Percentiles rank a stretch among this genome's conserved stretches.
Evolutionary conservation across 2,113 vertebrate species (phyloP).

Genomic region (Siniperca chuatsi): DNA sequence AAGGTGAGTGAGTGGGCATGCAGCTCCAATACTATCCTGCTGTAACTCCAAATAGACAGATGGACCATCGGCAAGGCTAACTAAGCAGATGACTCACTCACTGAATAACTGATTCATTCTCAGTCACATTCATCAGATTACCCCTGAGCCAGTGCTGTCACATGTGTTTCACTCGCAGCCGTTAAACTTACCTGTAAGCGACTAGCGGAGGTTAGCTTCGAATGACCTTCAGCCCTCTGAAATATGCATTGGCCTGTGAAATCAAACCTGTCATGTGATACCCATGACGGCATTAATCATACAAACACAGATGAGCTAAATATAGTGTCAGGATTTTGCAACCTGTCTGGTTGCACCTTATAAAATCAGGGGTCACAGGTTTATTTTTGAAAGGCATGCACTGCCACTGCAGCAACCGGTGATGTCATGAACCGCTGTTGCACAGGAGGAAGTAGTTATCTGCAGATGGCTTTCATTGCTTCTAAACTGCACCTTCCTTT

Average conservation of each 20-base stretch:
- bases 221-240: constrained; percentile 28
- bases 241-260: constrained; percentile 34
- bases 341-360: constrained; percentile 21
- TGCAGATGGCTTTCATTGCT: constrained; percentile 32
- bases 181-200: constrained; percentile 21
- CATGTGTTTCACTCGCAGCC: constrained; percentile 10
- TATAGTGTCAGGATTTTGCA: constrained; percentile 58
- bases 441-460: constrained; percentile 58
- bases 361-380: constrained; percentile 15
- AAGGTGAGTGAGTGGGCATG: constrained; percentile 32
- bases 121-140: constrained; percentile 20
- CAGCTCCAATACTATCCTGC: constrained; percentile 6
- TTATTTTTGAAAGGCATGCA: constrained; percentile 28
- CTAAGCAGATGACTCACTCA: constrained; percentile 29
- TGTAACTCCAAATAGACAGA: constrained; percentile 46
- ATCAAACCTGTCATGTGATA: constrained; percentile 52
- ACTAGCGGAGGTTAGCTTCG: background rate
- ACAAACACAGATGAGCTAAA: constrained; percentile 51
- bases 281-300: constrained; percentile 8
- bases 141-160: background rate
- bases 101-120: constrained; percentile 22
- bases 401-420: constrained; percentile 16
- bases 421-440: constrained; percentile 55
- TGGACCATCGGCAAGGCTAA: constrained; percentile 19
- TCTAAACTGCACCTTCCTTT: constrained; percentile 34